Percentiles rank a stretch among this genome's conserved stretches.
Evolutionary conservation across 2,888 invertebrate genomes (phyloP).

Genomic region (Heliconius aoede): DNA sequence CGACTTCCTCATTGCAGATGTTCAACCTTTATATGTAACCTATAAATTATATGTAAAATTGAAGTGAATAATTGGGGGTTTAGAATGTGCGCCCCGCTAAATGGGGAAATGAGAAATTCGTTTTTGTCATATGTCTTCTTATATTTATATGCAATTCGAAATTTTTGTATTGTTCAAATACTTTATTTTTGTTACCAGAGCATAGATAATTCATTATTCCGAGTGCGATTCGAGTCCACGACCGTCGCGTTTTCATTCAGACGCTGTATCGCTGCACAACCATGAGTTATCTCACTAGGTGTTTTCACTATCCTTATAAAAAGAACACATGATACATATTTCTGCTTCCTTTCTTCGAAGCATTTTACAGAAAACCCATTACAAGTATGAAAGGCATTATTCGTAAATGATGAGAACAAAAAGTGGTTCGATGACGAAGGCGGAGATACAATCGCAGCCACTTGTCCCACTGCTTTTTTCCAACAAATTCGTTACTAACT

Average conservation of each 20-base stretch:
- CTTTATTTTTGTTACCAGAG: too few species aligned
- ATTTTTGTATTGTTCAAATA: neutral
- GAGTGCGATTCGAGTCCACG: too few species aligned
- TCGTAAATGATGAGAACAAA: slow-evolving; percentile 28
- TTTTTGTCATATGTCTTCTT: too few species aligned
- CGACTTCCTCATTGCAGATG: slow-evolving; percentile 17
- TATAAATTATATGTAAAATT: too few species aligned
- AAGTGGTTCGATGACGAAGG: slow-evolving; percentile 16
- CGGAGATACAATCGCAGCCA: slow-evolving; percentile 15
- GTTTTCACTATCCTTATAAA: neutral
- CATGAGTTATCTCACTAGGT: too few species aligned
- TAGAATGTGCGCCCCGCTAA: neutral
- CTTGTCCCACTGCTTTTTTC: slow-evolving; percentile 27
- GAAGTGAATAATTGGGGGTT: neutral
- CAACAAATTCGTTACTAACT: slow-evolving; percentile 2
- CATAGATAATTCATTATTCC: too few species aligned
- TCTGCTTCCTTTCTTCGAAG: neutral
- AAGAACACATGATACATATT: neutral
- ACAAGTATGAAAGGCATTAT: neutral
- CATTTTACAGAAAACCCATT: neutral
- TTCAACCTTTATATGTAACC: too few species aligned
- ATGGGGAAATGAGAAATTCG: too few species aligned
- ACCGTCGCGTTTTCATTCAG: too few species aligned
- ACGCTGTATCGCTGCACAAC: too few species aligned
- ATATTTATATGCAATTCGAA: neutral